phyloP scores from a whole-genome alignment of 2,797 vertebrate species.

The Gallinago stenura region DNA sequence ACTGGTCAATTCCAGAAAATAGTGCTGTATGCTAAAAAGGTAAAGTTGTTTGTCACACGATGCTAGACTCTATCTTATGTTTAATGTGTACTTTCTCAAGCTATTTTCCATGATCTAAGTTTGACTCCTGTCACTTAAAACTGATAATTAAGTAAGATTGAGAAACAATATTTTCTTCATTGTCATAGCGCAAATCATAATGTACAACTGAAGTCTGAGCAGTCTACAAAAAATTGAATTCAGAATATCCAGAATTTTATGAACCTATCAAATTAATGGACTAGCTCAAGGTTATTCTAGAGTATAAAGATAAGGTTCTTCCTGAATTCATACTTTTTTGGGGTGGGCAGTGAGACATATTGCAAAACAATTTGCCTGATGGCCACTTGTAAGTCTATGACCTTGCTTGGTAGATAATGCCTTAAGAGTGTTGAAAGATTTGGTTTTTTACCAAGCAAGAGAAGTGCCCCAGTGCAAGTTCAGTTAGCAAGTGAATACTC shows the following conservation, averaged over 20 bases:
- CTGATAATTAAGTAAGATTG: background rate
- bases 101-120: conserved; percentile 9
- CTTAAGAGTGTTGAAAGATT: background rate
- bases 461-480: background rate
- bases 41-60: conserved; percentile 57
- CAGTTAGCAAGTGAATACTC: background rate
- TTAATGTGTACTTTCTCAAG: background rate
- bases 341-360: background rate
- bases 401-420: background rate
- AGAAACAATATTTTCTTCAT: background rate
- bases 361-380: background rate
- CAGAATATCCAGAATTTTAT: background rate
- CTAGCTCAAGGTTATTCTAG: background rate
- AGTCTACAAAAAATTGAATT: background rate
- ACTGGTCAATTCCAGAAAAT: conserved; percentile 96
- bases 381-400: background rate
- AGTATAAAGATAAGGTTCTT: background rate
- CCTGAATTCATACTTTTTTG: background rate
- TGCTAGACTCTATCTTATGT: background rate
- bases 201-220: background rate
- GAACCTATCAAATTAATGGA: background rate
- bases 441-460: background rate
- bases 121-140: background rate
- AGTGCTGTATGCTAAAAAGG: conserved; percentile 94
- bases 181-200: background rate